Conservation (phyloP, 2,888 invertebrate genomes). For the Trissoscelio sp. region DNA sequence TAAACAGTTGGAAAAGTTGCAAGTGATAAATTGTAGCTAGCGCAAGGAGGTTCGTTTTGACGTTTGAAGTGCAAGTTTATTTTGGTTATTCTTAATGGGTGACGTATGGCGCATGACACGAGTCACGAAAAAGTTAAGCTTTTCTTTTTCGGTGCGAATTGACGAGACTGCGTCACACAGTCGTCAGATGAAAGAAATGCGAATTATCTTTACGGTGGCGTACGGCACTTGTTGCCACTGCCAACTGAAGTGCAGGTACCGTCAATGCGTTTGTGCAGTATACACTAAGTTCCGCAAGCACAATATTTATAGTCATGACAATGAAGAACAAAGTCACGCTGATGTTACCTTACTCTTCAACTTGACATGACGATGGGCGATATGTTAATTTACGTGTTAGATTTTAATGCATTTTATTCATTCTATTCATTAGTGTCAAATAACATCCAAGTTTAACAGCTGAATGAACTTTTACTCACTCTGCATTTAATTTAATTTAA, state of each 20-base stretch:
- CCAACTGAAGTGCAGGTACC: conserved; percentile 64
- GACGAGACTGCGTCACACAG: conserved; percentile 35
- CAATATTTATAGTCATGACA: conserved; percentile 69
- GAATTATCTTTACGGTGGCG: conserved; percentile 62
- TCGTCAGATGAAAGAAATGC: conserved; percentile 54
- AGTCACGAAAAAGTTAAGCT: conserved; percentile 45
- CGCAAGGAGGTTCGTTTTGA: conserved; percentile 50
- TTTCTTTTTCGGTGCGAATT: conserved; percentile 32
- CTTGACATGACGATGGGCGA: conserved; percentile 58
- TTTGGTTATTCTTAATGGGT: conserved; percentile 66
- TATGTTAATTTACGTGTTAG: conserved; percentile 15
- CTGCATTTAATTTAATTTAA: too few relatives aligned
- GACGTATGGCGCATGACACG: conserved; percentile 56
- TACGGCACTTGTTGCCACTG: conserved; percentile 44
- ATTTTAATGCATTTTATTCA: neutral
- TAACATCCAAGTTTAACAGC: too few relatives aligned
- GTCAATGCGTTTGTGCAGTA: conserved; percentile 51
- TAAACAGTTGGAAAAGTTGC: conserved; percentile 51
- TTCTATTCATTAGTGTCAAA: too few relatives aligned
- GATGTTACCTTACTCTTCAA: conserved; percentile 66
- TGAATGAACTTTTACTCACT: too few relatives aligned
- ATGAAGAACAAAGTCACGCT: conserved; percentile 62
- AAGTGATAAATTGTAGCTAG: conserved; percentile 59
- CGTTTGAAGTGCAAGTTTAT: conserved; percentile 69
- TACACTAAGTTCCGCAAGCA: conserved; percentile 52